Evolutionary conservation across 92 coral and sea anemone genomes (phyloP), one percentile per base, ranked within the genome.

Genomic region (Epizoanthus stellaris): DNA sequence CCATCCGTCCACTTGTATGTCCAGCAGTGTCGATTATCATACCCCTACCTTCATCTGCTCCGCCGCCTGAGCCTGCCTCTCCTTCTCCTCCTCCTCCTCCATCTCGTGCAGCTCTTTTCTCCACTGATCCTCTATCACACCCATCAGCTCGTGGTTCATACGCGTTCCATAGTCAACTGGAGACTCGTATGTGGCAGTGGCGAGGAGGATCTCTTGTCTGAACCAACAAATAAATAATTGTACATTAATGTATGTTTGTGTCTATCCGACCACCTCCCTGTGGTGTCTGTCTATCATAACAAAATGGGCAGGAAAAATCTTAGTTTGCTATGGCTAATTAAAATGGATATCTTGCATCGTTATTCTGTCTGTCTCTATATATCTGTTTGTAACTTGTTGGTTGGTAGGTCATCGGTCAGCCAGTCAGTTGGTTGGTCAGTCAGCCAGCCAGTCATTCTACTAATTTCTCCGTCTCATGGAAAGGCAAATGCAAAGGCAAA

Each of bases 121-220:
- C 99, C 99, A 96, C 89, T 96, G 99, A 9, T 91, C 95, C 42
- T 91, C 93, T 30, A 96, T 86, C 67, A 96, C 97, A 61, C 86
- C 74, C 93, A 93, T 91, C n/a, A 96, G 90, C 69, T 94, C 91
- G 49, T 87, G 92, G 86, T 93, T 96, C 91, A 76, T 87, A 11
- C 99, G 94, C 38, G 94, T 85, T 74, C 77, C 75, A 83, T 94
- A 96, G 79, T 90, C 94, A 5, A 88, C 90, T 47, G 92, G 96
- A 56, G 98, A 93, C 21, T 92, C 96, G 52, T 84, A 85, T 14
- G 91, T 84, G 36, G 98, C 98, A 42, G 91, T 94, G n/a, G 99
- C 94, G 14, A 96, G 87, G 9, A 87, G 89, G 39, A 95, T 96
- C 85, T 94, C 96, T 70, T 96, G 99, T 70, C 99, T 96, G 66